Conservation (phyloP, 2,888 invertebrate genomes). For the Aphelenchoides bicaudatus region DNA sequence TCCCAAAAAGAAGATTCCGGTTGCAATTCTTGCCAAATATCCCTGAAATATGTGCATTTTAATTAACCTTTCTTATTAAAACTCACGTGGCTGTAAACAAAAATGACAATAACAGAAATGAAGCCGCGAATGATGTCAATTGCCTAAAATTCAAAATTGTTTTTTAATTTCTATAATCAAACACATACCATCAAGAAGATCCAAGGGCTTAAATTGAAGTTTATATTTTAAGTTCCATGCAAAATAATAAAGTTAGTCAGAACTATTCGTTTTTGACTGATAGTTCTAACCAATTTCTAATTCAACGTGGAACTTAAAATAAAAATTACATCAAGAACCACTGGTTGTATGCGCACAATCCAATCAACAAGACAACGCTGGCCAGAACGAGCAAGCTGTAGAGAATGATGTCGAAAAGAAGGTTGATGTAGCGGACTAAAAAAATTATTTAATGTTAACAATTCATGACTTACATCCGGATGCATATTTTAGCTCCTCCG, state of each 20-base stretch:
- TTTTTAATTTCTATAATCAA: too few relatives aligned
- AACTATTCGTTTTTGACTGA: background rate
- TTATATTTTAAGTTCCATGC: constrained; percentile 23
- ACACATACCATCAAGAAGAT: constrained; percentile 54
- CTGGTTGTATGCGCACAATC: constrained; percentile 43
- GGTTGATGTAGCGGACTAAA: constrained; percentile 48
- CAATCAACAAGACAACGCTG: constrained; percentile 51
- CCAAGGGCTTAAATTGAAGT: constrained; percentile 57
- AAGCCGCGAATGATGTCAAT: constrained; percentile 59
- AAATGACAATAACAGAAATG: constrained; percentile 58
- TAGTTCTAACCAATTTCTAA: background rate
- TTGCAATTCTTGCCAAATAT: constrained; percentile 58
- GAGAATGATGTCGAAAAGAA: constrained; percentile 51
- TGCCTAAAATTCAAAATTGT: too few relatives aligned
- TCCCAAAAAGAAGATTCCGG: constrained; percentile 61
- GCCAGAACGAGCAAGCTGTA: constrained; percentile 52
- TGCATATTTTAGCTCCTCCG: constrained; percentile 58
- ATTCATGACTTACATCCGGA: constrained; percentile 33
- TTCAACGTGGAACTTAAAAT: too few relatives aligned
- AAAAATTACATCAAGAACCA: constrained; percentile 32
- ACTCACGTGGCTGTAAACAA: constrained; percentile 53
- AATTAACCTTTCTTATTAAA: constrained; percentile 18
- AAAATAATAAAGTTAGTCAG: background rate
- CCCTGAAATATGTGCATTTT: constrained; percentile 37
- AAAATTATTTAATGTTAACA: constrained; percentile 11